These are phyloP conservation scores for Origma solitaria DNA, from an alignment of 2,113 vertebrate species.

Conservation along the genomic window DNA sequence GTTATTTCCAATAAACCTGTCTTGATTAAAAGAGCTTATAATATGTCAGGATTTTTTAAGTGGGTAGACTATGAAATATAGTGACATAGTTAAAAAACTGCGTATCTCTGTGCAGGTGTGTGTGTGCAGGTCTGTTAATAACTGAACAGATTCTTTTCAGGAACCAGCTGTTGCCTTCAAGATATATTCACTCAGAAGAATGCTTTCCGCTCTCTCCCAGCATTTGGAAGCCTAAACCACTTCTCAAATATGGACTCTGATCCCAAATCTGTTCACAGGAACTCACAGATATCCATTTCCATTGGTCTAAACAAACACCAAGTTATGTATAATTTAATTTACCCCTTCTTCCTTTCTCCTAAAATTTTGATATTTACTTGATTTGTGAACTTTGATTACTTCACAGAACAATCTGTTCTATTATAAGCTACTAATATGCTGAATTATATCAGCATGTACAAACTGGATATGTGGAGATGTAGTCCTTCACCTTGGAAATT, in stretches of 20 bases:
- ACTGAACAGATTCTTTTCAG: neutral
- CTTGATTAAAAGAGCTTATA: neutral
- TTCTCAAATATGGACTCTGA: neutral
- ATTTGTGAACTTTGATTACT: neutral
- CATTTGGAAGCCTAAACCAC: neutral
- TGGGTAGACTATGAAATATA: neutral
- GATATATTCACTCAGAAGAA: neutral
- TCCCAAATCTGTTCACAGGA: neutral
- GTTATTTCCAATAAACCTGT: neutral
- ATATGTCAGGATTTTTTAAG: neutral
- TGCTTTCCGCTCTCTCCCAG: accelerated
- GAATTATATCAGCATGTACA: neutral
- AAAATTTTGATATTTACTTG: neutral
- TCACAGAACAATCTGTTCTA: neutral
- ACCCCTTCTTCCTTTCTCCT: neutral
- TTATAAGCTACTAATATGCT: neutral
- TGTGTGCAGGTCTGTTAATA: neutral
- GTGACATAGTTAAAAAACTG: neutral
- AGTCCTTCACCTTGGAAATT: neutral
- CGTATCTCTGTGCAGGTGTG: accelerated
- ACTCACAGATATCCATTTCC: neutral
- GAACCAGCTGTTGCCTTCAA: neutral
- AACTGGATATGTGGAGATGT: neutral
- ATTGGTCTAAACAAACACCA: neutral
- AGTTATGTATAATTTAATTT: neutral